These are phyloP conservation scores for Ranitomeya variabilis DNA, from an alignment of 2,113 vertebrate species.

Conservation along the genomic window DNA sequence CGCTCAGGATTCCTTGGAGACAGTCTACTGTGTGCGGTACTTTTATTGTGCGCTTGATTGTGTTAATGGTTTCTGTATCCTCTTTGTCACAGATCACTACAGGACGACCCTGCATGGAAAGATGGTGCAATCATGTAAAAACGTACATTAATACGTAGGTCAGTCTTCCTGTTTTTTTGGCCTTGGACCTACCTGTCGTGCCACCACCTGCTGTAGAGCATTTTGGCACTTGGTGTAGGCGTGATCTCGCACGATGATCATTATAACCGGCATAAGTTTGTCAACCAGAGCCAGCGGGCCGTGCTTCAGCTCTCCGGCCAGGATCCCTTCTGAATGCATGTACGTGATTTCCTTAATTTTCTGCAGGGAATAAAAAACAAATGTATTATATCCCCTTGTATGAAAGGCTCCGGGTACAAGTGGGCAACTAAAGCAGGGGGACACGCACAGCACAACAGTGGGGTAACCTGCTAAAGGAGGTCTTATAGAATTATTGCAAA, in stretches of 20 bases:
- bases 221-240: slow-evolving; percentile 97
- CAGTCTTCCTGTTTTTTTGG: neutral
- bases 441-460: neutral
- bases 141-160: neutral
- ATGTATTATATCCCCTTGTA: no score
- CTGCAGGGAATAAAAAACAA: slow-evolving; percentile 65
- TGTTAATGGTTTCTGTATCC: slow-evolving; percentile 92
- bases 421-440: neutral
- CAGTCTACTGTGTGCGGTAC: slow-evolving; percentile 97
- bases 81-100: slow-evolving; percentile 96
- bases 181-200: slow-evolving; percentile 82
- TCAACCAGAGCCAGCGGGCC: slow-evolving; percentile 93
- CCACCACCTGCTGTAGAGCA: slow-evolving; percentile 93
- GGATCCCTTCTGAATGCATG: slow-evolving; percentile 97
- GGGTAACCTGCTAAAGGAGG: no score
- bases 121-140: neutral
- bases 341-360: slow-evolving; percentile 99
- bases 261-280: slow-evolving; percentile 98
- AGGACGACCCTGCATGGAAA: slow-evolving; percentile 81
- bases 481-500: no score
- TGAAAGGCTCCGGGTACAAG: neutral
- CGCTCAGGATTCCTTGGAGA: slow-evolving; percentile 93
- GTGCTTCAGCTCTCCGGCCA: slow-evolving; percentile 95
- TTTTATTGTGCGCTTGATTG: slow-evolving; percentile 88
- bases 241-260: slow-evolving; percentile 98